Conservation (phyloP, 1,140 invertebrate genomes). For the Elymnias hypermnestra region DNA sequence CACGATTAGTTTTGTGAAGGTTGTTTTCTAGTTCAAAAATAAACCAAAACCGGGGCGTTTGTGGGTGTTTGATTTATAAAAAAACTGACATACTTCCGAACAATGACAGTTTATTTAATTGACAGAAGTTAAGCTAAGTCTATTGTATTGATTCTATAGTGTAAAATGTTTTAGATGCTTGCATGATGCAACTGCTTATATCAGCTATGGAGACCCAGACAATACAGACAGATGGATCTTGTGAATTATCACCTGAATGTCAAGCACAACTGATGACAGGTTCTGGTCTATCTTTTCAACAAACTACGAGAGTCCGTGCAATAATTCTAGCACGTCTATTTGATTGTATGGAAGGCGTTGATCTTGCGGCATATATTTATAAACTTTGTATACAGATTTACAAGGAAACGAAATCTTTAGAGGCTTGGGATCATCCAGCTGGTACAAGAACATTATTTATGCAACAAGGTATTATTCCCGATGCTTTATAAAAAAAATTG, state of each 20-base stretch:
- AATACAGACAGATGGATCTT: conserved; percentile 41
- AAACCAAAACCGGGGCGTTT: conserved; percentile 26
- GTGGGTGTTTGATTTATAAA: too few species aligned
- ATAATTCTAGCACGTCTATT: conserved; percentile 48
- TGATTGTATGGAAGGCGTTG: conserved; percentile 56
- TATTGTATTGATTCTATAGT: too few species aligned
- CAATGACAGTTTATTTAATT: too few species aligned
- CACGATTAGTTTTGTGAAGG: conserved; percentile 28
- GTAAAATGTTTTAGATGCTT: conserved; percentile 56
- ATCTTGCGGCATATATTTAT: conserved; percentile 55
- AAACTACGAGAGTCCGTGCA: conserved; percentile 52
- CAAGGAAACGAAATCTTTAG: conserved; percentile 62
- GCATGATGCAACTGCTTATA: conserved; percentile 62
- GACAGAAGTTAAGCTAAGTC: too few species aligned
- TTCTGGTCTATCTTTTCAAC: conserved; percentile 56
- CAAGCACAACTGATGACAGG: conserved; percentile 50
- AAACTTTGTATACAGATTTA: conserved; percentile 66
- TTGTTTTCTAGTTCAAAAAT: conserved; percentile 34
- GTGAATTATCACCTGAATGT: conserved; percentile 57
- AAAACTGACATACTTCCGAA: too few species aligned
- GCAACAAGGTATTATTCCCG: too few species aligned
- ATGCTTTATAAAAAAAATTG: too few species aligned
- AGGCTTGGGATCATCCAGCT: conserved; percentile 59
- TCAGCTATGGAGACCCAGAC: conserved; percentile 61
- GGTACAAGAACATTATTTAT: conserved; percentile 62